A percentile compares a stretch with the other conserved stretches of the same genome.
phyloP scores from a whole-genome alignment of 2,797 vertebrate species.

The Acridotheres tristis region DNA sequence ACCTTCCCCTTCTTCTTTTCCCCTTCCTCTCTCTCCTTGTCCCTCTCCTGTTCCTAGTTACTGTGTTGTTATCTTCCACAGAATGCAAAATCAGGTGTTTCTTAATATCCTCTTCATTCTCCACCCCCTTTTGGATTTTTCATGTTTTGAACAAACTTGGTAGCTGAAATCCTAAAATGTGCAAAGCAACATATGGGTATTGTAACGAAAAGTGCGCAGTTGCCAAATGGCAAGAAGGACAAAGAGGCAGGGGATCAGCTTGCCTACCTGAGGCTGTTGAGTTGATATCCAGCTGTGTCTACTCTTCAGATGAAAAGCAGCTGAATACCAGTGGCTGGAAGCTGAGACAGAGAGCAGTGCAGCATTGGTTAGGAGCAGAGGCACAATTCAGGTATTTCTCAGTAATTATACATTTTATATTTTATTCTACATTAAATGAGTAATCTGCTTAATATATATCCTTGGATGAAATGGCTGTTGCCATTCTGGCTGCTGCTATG shows the following conservation, averaged over 20 bases:
- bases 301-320: neutral
- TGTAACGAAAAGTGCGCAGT: neutral
- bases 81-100: neutral
- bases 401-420: neutral
- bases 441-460: neutral
- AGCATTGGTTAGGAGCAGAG: neutral
- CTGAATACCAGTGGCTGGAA: neutral
- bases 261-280: neutral
- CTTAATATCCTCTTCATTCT: neutral
- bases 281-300: neutral
- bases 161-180: neutral
- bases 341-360: constrained; percentile 30
- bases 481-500: neutral
- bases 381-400: neutral
- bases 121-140: neutral
- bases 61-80: neutral
- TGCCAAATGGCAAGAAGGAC: neutral
- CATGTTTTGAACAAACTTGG: neutral
- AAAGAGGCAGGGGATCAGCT: neutral
- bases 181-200: neutral
- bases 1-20: neutral
- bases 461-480: neutral
- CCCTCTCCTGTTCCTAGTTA: neutral
- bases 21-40: neutral
- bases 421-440: neutral